These are phyloP conservation scores for Microcebus tavaratra DNA, from an alignment of 2,113 vertebrate genomes.

Conservation along the genomic window DNA sequence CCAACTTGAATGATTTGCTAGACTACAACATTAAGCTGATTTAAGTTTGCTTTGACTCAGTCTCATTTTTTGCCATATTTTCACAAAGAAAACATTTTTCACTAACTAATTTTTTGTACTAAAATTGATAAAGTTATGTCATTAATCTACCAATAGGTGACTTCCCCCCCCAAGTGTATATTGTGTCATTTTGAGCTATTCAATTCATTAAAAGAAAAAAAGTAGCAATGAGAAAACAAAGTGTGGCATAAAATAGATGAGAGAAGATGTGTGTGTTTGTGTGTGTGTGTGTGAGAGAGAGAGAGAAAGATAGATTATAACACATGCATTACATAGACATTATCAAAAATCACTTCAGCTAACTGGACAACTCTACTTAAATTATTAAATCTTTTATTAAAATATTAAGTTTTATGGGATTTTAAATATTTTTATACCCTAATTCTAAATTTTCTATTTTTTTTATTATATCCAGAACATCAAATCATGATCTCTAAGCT, in stretches of 20 bases:
- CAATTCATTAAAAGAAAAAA: not conserved
- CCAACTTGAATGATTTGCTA: not conserved
- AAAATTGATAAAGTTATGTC: not conserved
- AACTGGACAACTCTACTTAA: not conserved
- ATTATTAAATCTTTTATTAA: not conserved
- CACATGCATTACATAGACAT: not conserved
- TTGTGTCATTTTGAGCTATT: not conserved
- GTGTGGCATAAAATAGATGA: not conserved
- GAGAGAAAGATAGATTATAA: not conserved
- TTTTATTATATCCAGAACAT: not conserved
- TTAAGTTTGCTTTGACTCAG: not conserved
- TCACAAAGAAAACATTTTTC: not conserved
- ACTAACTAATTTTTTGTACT: not conserved
- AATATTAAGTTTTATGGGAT: not conserved
- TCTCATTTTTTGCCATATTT: not conserved
- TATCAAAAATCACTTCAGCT: not conserved
- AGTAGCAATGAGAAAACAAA: not conserved
- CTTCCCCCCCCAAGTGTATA: not conserved
- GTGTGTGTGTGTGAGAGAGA: too few relatives aligned
- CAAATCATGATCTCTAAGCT: not conserved
- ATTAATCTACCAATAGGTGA: not conserved
- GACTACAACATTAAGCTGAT: not conserved
- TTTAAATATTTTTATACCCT: not conserved
- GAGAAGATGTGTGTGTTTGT: not conserved
- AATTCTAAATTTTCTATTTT: not conserved